Conservation (phyloP, 35 echinoderm and acorn worm species). For the Stichopus chloronotus region DNA sequence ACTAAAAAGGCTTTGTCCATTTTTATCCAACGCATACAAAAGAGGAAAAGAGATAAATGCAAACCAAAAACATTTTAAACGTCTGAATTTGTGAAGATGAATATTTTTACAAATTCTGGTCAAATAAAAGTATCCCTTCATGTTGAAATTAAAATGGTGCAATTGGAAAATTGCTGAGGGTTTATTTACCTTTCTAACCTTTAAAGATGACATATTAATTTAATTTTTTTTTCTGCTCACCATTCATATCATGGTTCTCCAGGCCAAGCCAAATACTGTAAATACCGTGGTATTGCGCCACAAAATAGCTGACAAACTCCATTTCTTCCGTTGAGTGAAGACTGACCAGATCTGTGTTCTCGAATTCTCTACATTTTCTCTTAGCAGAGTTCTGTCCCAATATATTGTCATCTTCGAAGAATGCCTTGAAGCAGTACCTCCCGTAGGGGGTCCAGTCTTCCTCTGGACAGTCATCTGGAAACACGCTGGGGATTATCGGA, state of each 20-base stretch:
- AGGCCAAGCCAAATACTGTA: conserved; percentile 58
- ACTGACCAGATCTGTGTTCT: conserved; percentile 50
- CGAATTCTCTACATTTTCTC: conserved; percentile 28
- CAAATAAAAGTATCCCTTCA: no score
- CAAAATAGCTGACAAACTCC: conserved; percentile 29
- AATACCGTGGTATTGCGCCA: neutral
- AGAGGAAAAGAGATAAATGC: no score
- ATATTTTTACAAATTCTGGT: no score
- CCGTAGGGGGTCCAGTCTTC: conserved; percentile 54
- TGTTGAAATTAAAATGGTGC: no score
- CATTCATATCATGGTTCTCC: neutral
- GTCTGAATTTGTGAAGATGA: no score
- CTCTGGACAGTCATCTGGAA: conserved; percentile 48
- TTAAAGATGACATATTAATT: no score
- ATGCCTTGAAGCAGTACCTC: conserved; percentile 59
- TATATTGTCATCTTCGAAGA: conserved; percentile 11
- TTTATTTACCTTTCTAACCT: no score
- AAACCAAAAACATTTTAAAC: no score
- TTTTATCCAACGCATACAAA: no score
- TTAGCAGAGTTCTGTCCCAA: conserved; percentile 35
- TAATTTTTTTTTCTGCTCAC: neutral
- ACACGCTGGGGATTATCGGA: conserved; percentile 20
- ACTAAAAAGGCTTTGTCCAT: no score
- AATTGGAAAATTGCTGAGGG: no score
- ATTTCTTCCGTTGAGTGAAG: conserved; percentile 39